Evolutionary conservation across 2,888 invertebrate genomes (phyloP), one percentile per base, ranked within the genome.

Genomic region (Megastigmus dorsalis): DNA sequence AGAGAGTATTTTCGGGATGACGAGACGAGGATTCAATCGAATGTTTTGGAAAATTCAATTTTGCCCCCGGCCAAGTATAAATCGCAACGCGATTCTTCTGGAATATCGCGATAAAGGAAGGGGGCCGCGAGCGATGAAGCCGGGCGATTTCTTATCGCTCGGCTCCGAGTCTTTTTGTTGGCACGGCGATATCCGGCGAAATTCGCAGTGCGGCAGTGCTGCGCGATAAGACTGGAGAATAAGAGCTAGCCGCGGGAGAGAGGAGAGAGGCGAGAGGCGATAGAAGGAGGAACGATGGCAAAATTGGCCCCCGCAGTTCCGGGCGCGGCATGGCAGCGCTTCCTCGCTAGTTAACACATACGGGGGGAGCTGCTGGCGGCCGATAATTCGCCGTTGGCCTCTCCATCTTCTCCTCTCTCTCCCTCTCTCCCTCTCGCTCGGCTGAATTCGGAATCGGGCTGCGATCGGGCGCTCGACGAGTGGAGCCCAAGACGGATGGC

Each of bases 221-320:
- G 54, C 43, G 18, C 41, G 65, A 65, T 52, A 54, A 65, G 67
- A 36, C 26, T 33, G 7, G 20, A 20, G 9, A 10, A n/a, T n/a
- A n/a, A n/a, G n/a, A n/a, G n/a, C n/a, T n/a, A n/a, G n/a, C n/a
- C n/a, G n/a, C 26, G 45, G 7, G 20, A 20, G 9, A 10, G 28
- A 26, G 10, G 13, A 7, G 50, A 30, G 54, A n/a, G 3, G 15
- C 10, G 13, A 1, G 15, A 33, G 20, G n/a, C n/a, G 28, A 43
- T 18, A 43, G 30, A n/a, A 41, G 30, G 20, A 36, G 6, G 52
- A 50, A 54, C 20, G 50, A 59, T 23, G 52, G 68, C n/a, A 52
- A 60, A 69, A 69, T 69, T 69, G 68, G 52, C 60, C 41, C 13
- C 18, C 59, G 68, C 60, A 52, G 68, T 60, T 69, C 52, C 69